Evolutionary conservation across 2,888 invertebrate species (phyloP).

Genomic region (Heliconius ethilla): DNA sequence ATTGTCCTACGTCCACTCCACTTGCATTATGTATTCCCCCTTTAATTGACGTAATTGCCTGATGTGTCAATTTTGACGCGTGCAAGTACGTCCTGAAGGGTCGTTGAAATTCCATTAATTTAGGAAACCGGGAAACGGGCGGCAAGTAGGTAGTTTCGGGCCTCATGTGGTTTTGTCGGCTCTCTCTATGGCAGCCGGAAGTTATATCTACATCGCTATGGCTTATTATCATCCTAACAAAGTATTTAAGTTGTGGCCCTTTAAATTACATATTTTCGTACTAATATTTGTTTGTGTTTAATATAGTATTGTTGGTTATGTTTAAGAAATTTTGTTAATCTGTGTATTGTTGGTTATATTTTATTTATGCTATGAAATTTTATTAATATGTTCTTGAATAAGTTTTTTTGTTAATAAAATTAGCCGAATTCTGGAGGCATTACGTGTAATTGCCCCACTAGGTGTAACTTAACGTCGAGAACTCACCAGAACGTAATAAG

Average conservation of each 20-base stretch:
- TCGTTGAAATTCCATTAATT: constrained; percentile 60
- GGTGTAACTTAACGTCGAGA: too few relatives aligned
- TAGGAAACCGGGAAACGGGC: constrained; percentile 43
- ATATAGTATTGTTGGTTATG: neutral
- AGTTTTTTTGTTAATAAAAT: neutral
- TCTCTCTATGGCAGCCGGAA: constrained; percentile 56
- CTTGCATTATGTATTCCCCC: constrained; percentile 30
- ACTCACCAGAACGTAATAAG: too few relatives aligned
- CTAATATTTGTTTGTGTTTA: neutral
- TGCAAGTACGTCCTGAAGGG: constrained; percentile 43
- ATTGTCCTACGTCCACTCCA: constrained; percentile 27
- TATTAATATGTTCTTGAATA: neutral
- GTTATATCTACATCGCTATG: constrained; percentile 50
- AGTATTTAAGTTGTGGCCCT: constrained; percentile 59
- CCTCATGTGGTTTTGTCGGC: constrained; percentile 60
- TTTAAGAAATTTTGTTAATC: neutral
- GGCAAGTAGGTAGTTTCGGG: constrained; percentile 49
- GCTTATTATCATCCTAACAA: constrained; percentile 58
- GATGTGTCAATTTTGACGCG: constrained; percentile 36
- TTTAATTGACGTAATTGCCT: constrained; percentile 34
- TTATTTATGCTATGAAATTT: neutral
- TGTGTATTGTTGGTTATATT: neutral
- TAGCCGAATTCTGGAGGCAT: too few relatives aligned
- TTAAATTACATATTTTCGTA: constrained; percentile 43
- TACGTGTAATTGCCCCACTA: too few relatives aligned